Evolutionary conservation across 2,888 invertebrate genomes (phyloP).

Genomic region (Dexiosoma caninum): DNA sequence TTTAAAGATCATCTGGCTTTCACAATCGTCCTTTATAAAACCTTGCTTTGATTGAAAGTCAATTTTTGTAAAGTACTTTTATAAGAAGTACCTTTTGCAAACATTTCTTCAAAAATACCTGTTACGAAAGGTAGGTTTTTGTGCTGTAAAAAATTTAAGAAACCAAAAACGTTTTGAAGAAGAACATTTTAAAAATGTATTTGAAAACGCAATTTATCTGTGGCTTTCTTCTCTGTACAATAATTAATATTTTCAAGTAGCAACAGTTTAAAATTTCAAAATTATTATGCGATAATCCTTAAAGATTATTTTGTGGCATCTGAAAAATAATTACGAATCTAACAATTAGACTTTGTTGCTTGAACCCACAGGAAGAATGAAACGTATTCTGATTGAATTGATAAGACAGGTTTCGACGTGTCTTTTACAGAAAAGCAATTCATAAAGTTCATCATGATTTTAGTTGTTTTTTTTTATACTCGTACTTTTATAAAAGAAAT

Average conservation of each 20-base stretch:
- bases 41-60: too few species aligned
- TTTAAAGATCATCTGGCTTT: too few species aligned
- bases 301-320: neutral
- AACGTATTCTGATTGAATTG: constrained; percentile 33
- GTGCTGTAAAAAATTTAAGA: too few species aligned
- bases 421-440: constrained; percentile 20
- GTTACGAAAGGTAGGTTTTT: too few species aligned
- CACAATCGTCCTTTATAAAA: too few species aligned
- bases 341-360: constrained; percentile 17
- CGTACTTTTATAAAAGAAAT: neutral
- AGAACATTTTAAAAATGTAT: too few species aligned
- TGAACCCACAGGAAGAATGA: neutral
- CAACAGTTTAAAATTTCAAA: neutral
- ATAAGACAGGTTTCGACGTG: constrained; percentile 61
- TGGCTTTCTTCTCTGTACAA: neutral
- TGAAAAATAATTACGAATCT: constrained; percentile 21
- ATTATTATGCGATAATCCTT: neutral
- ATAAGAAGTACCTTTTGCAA: too few species aligned
- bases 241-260: neutral
- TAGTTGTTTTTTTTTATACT: neutral
- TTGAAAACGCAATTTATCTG: too few species aligned
- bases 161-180: too few species aligned
- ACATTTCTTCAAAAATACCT: too few species aligned
- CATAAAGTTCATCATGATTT: neutral
- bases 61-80: too few species aligned